Conservation (phyloP, 2,888 invertebrate genomes). For the Hanleya hanleyi region DNA sequence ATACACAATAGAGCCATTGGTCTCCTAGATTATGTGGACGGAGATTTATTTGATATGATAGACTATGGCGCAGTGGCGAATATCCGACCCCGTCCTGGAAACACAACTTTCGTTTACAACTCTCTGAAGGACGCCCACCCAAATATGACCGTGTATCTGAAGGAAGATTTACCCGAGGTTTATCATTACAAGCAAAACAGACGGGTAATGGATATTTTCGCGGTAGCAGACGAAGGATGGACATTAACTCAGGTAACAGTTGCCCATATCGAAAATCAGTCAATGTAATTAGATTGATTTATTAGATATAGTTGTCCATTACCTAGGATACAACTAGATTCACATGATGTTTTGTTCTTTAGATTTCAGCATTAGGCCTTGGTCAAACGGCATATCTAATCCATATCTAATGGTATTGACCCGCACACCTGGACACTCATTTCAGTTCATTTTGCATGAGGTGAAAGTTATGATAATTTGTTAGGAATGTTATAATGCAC, state of each 20-base stretch:
- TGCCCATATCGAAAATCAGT: too few species aligned
- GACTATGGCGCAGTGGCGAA: not conserved
- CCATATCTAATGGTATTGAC: too few species aligned
- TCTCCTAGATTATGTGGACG: not conserved
- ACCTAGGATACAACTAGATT: too few species aligned
- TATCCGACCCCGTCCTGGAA: conserved; percentile 40
- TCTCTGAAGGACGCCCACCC: conserved; percentile 37
- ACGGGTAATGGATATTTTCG: conserved; percentile 79
- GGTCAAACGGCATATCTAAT: too few species aligned
- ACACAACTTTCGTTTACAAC: conserved; percentile 38
- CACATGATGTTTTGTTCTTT: too few species aligned
- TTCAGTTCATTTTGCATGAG: too few species aligned
- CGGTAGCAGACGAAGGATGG: conserved; percentile 79
- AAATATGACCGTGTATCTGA: conserved; percentile 76
- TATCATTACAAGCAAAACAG: conserved; percentile 80
- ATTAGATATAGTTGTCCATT: too few species aligned
- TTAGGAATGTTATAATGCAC: too few species aligned
- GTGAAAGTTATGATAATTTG: too few species aligned
- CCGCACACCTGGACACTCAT: too few species aligned
- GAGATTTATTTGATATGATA: not conserved
- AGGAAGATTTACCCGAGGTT: conserved; percentile 77
- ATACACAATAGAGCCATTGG: conserved; percentile 40
- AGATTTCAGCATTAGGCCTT: too few species aligned
- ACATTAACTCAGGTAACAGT: conserved; percentile 59
- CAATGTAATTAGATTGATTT: too few species aligned